Percentiles rank a stretch among this genome's conserved stretches.
These are phyloP conservation scores for Rattus norvegicus DNA, from an alignment of 2,113 vertebrate species.

Conservation along the genomic window DNA sequence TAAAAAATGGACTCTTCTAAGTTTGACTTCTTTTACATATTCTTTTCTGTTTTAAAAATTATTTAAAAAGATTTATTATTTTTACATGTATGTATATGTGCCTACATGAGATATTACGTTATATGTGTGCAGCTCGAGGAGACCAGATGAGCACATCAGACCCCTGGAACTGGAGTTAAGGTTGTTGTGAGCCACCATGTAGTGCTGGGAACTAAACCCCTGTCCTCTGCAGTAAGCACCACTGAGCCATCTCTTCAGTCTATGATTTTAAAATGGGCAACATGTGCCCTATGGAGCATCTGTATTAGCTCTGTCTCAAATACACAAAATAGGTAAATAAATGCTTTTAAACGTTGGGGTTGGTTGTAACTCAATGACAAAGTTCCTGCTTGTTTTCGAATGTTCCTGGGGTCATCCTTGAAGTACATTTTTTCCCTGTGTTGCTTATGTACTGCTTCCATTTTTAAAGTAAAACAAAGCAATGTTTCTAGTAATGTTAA, in stretches of 20 bases:
- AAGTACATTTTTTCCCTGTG: background rate
- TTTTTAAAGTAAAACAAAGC: background rate
- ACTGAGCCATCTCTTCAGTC: background rate
- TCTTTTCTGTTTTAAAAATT: background rate
- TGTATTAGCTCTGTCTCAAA: background rate
- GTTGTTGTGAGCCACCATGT: background rate
- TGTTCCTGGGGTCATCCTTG: background rate
- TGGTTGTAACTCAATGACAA: background rate
- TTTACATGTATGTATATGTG: background rate
- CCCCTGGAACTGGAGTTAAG: background rate
- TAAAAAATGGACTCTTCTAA: background rate
- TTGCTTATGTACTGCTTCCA: background rate
- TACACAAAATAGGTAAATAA: background rate
- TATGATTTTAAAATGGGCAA: background rate
- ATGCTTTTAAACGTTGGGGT: background rate
- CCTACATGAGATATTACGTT: background rate
- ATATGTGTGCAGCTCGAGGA: background rate
- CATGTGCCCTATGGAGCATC: background rate
- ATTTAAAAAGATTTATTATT: background rate
- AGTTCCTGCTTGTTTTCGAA: background rate
- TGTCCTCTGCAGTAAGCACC: background rate
- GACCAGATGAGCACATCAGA: background rate
- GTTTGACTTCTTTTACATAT: slow-evolving; percentile 38
- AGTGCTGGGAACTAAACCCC: background rate
- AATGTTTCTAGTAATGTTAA: slow-evolving; percentile 21